These are phyloP conservation scores for Myiozetetes cayanensis DNA, from an alignment of 2,113 vertebrate genomes.

Conservation along the genomic window DNA sequence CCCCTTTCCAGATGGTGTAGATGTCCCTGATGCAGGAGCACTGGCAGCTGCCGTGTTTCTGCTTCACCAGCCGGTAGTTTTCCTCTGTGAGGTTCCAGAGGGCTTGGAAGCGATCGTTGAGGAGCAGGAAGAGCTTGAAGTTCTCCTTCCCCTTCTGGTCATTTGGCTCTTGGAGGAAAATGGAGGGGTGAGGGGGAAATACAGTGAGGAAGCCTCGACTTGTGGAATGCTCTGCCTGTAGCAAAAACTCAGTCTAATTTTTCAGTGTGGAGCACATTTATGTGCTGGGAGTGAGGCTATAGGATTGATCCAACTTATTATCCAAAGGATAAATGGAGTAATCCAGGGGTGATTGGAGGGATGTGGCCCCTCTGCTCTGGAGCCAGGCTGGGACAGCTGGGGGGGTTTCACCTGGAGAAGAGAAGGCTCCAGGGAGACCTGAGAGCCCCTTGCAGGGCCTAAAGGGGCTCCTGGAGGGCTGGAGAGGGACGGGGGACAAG, in stretches of 20 bases:
- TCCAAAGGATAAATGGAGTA: too few species aligned
- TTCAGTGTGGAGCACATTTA: neutral
- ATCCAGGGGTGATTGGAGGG: neutral
- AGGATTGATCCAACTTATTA: too few species aligned
- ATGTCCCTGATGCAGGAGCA: slow-evolving; percentile 24
- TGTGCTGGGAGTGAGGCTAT: neutral
- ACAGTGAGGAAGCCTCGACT: neutral
- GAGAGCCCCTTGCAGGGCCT: neutral
- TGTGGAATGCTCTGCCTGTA: neutral
- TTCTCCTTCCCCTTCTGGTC: slow-evolving; percentile 53
- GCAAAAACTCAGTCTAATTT: neutral
- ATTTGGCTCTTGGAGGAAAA: slow-evolving; percentile 26
- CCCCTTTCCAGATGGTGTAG: slow-evolving; percentile 10
- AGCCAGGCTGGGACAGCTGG: neutral
- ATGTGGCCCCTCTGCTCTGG: too few species aligned
- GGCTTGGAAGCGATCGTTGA: slow-evolving; percentile 57
- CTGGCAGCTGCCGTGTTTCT: neutral
- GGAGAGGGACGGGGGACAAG: neutral
- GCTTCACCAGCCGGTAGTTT: slow-evolving; percentile 23
- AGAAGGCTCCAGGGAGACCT: neutral
- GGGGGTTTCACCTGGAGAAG: neutral
- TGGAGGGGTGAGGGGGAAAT: neutral
- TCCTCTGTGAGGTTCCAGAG: slow-evolving; percentile 65
- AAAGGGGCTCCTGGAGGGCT: neutral
- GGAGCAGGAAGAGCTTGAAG: slow-evolving; percentile 38